A percentile compares a stretch with the other conserved stretches of the same genome.
Evolutionary conservation across 2,888 invertebrate genomes (phyloP).

Genomic region (Netelia fuscicornis): DNA sequence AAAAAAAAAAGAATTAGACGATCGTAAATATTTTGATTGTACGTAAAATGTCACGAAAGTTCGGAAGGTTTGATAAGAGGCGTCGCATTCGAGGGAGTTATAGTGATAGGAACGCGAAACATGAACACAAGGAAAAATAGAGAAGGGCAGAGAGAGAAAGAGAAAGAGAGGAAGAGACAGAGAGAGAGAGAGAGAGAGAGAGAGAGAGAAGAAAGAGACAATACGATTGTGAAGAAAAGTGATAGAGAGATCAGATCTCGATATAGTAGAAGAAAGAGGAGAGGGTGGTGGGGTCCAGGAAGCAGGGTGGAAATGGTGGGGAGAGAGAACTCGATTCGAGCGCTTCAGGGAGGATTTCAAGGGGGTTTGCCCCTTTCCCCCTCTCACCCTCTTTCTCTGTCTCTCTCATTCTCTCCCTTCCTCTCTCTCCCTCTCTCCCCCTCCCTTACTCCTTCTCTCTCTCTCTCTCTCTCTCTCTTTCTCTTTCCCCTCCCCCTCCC

Average conservation of each 20-base stretch:
- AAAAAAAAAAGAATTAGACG: too few relatives aligned
- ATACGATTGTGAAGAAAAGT: conserved; percentile 20
- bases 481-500: too few relatives aligned
- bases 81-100: neutral
- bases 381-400: too few relatives aligned
- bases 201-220: conserved; percentile 61
- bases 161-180: conserved; percentile 22
- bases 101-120: neutral
- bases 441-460: too few relatives aligned
- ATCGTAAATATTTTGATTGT: too few relatives aligned
- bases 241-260: conserved; percentile 32
- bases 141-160: neutral
- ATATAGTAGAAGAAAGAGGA: conserved; percentile 12
- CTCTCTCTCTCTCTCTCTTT: too few relatives aligned
- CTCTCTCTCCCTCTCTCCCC: too few relatives aligned
- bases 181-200: conserved; percentile 2
- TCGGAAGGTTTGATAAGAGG: neutral
- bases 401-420: too few relatives aligned
- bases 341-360: conserved; percentile 22
- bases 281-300: conserved; percentile 56
- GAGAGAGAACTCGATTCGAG: conserved; percentile 56
- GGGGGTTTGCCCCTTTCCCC: neutral
- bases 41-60: too few relatives aligned
- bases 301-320: conserved; percentile 70
- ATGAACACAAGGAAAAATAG: neutral